phyloP scores from a whole-genome alignment of 2,113 vertebrate species.

The Vidua macroura region DNA sequence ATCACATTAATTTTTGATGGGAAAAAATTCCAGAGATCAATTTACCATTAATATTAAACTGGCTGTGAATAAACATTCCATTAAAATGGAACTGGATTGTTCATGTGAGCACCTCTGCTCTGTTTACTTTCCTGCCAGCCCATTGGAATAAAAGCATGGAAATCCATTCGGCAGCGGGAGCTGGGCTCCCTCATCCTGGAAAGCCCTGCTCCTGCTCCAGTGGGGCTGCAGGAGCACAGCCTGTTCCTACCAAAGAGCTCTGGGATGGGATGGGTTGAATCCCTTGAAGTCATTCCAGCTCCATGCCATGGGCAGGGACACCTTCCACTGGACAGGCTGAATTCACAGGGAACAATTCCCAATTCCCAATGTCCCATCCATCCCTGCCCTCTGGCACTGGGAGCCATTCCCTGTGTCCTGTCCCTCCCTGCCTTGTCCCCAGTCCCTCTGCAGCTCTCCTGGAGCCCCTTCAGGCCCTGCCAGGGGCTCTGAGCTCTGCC shows the following conservation, averaged over 20 bases:
- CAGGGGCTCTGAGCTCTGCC: not conserved
- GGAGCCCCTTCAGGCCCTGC: not conserved
- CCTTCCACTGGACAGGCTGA: not conserved
- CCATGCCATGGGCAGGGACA: not conserved
- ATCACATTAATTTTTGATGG: constrained; percentile 17
- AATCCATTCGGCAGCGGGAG: not conserved
- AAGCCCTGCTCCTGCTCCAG: rapidly evolving
- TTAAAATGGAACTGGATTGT: constrained; percentile 11
- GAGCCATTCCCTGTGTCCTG: not conserved
- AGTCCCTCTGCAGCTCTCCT: not conserved
- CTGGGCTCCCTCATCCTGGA: not conserved
- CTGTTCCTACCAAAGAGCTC: rapidly evolving
- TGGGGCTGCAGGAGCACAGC: not conserved
- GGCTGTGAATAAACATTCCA: constrained; percentile 34
- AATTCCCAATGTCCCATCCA: rapidly evolving
- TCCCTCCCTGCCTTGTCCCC: not conserved
- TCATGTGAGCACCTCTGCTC: not conserved
- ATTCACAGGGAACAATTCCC: not conserved
- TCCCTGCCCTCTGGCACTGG: not conserved
- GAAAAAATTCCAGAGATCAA: constrained; percentile 23
- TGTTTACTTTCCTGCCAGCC: not conserved
- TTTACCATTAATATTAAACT: constrained; percentile 30
- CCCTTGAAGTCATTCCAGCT: not conserved
- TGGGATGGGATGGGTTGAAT: not conserved
- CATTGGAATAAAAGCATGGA: rapidly evolving